Evolutionary conservation across 2,113 vertebrate species (phyloP), one percentile per base, ranked within the genome.

Genomic region (Triplophysa rosa): DNA sequence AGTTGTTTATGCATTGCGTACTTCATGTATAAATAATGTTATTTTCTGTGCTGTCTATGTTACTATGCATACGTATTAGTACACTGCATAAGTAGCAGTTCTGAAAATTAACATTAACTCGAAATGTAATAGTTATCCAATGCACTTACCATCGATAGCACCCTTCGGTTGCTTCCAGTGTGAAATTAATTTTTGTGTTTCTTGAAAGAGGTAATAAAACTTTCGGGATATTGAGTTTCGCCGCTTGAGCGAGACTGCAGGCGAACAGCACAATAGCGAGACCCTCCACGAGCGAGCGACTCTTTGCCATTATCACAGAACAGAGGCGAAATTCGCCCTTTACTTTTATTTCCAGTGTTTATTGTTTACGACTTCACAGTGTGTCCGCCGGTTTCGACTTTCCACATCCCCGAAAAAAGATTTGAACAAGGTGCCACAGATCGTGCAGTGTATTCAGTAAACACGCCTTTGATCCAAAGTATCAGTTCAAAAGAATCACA

Each of bases 71-170:
- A 37, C 19, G 10, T 23, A 33, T 40, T 8, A 23, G 42, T 11
- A 45, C 42, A 45, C 9, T 29, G 33, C 13, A 45, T 19, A 3
- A 21, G 56, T n/a, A 79, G 3, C 40, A 42, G 7, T 42, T 42
- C 7, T 42, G 9, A 9, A 42, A 45, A 45, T 11, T 10, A 45
- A 45, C 0, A 45, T 11, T 1, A 8, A 45, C 40, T 45, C 9
- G 26, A 21, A 37, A 19, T 26, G 5, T 26, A 12, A 13, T 7
- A 52, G 8, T 2, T 33, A 52, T 62, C 1, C 4, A 21, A 14
- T 24, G 66, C 2, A 72, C 95, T 96, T 89, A 99, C 97, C 97
- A 98, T 92, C 93, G 94, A 90, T 98, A 99, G 90, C 97, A 99
- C 67, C 97, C 97, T 37, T 95, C 95, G 9, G 94, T 96, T 16